Evolutionary conservation across 2,797 vertebrate genomes (phyloP).

Genomic region (Peromyscus melanophrys): DNA sequence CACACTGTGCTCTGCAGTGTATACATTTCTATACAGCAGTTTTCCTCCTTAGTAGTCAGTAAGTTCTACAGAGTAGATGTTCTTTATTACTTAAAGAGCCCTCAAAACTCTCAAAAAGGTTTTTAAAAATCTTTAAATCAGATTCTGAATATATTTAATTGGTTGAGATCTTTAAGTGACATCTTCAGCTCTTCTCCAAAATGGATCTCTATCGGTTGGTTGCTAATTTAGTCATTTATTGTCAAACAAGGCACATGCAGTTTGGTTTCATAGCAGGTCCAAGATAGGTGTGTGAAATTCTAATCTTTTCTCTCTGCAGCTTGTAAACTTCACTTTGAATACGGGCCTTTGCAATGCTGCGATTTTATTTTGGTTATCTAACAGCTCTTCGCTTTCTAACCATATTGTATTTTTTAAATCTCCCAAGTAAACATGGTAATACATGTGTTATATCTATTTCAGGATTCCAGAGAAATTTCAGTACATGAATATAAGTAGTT

Average conservation of each 20-base stretch:
- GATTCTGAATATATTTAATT: neutral
- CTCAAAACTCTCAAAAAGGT: neutral
- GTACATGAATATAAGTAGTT: conserved; percentile 68
- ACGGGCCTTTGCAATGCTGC: neutral
- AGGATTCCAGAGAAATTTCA: conserved; percentile 43
- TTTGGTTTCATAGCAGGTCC: neutral
- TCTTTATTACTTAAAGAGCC: neutral
- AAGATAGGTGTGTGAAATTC: neutral
- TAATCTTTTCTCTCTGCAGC: neutral
- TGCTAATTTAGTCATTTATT: neutral
- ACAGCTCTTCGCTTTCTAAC: conserved; percentile 7
- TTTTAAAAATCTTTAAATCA: conserved; percentile 4
- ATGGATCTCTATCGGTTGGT: neutral
- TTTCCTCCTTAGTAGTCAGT: neutral
- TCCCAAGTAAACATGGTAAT: neutral
- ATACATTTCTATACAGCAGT: neutral
- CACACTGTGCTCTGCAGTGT: neutral
- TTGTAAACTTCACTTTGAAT: neutral
- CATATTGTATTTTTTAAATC: neutral
- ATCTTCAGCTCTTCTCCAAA: conserved; percentile 6
- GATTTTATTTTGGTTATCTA: conserved; percentile 33
- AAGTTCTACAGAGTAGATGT: neutral
- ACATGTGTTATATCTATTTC: neutral
- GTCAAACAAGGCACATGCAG: neutral
- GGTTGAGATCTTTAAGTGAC: neutral